These are phyloP conservation scores for Burhinus oedicnemus DNA, from an alignment of 2,113 vertebrate species.

Conservation along the genomic window DNA sequence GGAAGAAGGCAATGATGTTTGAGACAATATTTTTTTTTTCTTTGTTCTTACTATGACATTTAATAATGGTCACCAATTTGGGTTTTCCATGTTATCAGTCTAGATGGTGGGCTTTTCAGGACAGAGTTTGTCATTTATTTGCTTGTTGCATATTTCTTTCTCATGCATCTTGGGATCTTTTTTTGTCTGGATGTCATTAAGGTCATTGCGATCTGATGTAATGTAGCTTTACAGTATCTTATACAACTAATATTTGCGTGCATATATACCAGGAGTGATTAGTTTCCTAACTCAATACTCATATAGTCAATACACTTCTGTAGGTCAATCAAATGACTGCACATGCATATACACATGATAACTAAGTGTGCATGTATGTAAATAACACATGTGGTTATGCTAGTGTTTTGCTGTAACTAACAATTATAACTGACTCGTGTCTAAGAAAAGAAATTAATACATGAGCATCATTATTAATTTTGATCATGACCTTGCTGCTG, in stretches of 20 bases:
- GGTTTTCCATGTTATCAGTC: neutral
- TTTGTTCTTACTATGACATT: neutral
- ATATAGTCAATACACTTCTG: neutral
- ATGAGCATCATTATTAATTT: neutral
- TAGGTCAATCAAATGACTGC: neutral
- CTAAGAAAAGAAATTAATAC: neutral
- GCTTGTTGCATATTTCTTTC: fast-evolving
- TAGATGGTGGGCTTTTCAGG: neutral
- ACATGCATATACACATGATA: neutral
- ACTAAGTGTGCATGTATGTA: neutral
- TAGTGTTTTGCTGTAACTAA: neutral
- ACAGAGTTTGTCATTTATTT: neutral
- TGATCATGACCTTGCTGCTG: neutral
- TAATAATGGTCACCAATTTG: neutral
- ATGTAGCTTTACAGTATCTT: neutral
- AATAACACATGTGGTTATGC: neutral
- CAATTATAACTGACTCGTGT: neutral
- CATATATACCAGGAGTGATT: neutral
- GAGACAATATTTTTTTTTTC: neutral
- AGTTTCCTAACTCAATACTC: neutral
- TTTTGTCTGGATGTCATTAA: neutral
- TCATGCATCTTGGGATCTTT: fast-evolving
- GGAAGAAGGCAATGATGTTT: neutral
- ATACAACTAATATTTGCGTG: neutral
- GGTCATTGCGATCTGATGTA: neutral